Evolutionary conservation across 2,888 invertebrate genomes (phyloP).

Genomic region (Phanerotoma sp.): DNA sequence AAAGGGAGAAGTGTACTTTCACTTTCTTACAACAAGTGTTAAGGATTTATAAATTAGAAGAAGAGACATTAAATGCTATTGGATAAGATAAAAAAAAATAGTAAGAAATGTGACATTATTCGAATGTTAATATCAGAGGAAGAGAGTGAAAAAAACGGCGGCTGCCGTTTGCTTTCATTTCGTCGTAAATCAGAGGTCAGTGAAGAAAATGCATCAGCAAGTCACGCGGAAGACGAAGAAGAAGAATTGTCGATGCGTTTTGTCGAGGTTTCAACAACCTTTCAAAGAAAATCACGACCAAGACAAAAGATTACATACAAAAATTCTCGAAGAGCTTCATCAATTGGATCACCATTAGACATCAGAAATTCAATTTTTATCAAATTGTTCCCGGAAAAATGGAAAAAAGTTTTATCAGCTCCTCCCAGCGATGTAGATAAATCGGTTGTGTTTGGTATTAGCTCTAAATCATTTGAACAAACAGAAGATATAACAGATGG

Average conservation of each 20-base stretch:
- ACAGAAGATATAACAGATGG: conserved; percentile 20
- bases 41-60: not conserved
- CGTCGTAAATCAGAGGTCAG: conserved; percentile 29
- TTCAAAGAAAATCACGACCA: conserved; percentile 12
- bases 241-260: conserved; percentile 1
- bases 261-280: not conserved
- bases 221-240: conserved; percentile 2
- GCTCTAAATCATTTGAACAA: not conserved
- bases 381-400: conserved; percentile 13
- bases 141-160: conserved; percentile 47
- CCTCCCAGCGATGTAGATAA: conserved; percentile 6
- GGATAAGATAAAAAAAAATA: conserved; percentile 19
- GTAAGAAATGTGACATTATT: conserved; percentile 33
- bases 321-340: conserved; percentile 10
- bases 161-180: conserved; percentile 52
- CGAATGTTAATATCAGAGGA: conserved; percentile 53
- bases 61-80: conserved; percentile 1
- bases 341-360: conserved; percentile 18
- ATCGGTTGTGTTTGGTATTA: not conserved
- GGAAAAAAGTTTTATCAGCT: conserved; percentile 10
- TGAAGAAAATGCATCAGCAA: conserved; percentile 3
- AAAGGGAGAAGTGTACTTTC: conserved; percentile 37
- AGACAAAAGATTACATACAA: conserved; percentile 10
- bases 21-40: conserved; percentile 40
- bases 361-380: conserved; percentile 19